phyloP scores from a whole-genome alignment of 92 coral and sea anemone species.

The Metridium senile region DNA sequence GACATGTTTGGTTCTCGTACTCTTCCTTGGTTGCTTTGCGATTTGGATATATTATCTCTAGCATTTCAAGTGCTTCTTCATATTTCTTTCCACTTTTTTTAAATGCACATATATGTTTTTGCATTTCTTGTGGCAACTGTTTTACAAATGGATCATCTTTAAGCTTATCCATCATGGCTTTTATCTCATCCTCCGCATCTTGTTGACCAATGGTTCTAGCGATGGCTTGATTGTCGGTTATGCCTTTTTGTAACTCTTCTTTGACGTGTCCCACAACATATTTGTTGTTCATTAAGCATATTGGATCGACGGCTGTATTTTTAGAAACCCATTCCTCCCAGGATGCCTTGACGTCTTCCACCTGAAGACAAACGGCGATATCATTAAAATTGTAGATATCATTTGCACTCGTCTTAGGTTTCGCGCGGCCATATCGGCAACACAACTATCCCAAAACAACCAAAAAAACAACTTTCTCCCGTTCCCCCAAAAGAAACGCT shows the following conservation, averaged over 20 bases:
- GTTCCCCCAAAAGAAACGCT: too few species aligned
- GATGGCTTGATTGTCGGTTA: background rate
- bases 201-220: conserved; percentile 14
- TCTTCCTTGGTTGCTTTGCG: too few species aligned
- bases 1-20: too few species aligned
- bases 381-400: too few species aligned
- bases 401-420: too few species aligned
- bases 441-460: too few species aligned
- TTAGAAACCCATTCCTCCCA: background rate
- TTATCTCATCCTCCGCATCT: background rate
- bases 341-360: background rate
- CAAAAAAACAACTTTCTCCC: too few species aligned
- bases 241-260: background rate
- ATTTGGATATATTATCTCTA: too few species aligned
- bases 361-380: background rate
- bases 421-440: too few species aligned
- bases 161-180: background rate
- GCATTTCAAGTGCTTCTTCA: too few species aligned
- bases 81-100: too few species aligned
- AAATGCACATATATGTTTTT: too few species aligned
- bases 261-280: background rate
- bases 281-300: background rate
- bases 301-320: background rate
- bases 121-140: background rate
- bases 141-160: background rate